Conservation (phyloP, 2,797 vertebrate species). For the Emydoidea blandingii region DNA sequence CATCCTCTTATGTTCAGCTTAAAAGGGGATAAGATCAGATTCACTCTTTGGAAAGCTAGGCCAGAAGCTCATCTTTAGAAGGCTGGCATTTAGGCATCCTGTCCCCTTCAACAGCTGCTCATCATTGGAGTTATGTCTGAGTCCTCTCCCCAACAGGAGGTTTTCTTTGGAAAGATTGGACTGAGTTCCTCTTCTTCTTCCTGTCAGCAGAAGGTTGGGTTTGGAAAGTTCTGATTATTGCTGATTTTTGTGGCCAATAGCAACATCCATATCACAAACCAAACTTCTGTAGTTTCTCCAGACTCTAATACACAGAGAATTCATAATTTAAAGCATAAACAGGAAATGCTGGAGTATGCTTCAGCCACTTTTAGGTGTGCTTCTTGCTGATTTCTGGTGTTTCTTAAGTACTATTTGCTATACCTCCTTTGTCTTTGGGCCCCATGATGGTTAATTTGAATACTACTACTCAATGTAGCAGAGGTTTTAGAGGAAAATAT, state of each 20-base stretch:
- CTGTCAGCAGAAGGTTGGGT: not conserved
- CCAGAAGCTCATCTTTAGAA: not conserved
- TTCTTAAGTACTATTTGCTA: too few species aligned
- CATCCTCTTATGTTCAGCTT: not conserved
- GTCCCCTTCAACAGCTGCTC: not conserved
- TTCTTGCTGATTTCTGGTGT: not conserved
- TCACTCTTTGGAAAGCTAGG: not conserved
- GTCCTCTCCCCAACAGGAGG: not conserved
- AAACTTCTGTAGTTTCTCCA: not conserved
- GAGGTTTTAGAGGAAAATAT: not conserved
- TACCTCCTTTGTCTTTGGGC: too few species aligned
- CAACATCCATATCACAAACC: not conserved
- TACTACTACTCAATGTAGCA: too few species aligned
- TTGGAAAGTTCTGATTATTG: not conserved
- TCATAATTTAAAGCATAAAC: not conserved
- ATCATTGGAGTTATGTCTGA: rapidly evolving
- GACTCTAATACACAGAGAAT: not conserved
- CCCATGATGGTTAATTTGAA: too few species aligned
- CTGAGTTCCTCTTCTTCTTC: not conserved
- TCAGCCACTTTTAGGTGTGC: not conserved
- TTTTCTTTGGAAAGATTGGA: not conserved
- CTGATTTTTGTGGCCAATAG: not conserved
- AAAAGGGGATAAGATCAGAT: not conserved
- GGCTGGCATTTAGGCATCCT: not conserved
- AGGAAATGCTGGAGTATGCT: not conserved